These are phyloP conservation scores for Brachyistius frenatus DNA, from an alignment of 2,113 vertebrate species.

Conservation along the genomic window DNA sequence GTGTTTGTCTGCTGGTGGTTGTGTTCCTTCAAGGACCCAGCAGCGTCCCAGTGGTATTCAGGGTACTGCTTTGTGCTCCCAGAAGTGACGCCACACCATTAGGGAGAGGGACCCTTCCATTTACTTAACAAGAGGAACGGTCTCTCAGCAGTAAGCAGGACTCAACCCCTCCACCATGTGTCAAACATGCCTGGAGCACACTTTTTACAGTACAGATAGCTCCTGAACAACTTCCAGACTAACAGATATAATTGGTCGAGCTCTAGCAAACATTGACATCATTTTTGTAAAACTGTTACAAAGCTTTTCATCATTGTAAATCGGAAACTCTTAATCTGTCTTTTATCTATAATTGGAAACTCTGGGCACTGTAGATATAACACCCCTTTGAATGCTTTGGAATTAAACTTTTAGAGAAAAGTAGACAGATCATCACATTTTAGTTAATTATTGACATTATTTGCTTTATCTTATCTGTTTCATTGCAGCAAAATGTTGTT, in stretches of 20 bases:
- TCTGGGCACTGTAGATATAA: conserved; percentile 15
- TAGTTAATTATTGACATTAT: conserved; percentile 50
- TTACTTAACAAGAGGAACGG: conserved; percentile 73
- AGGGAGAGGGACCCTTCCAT: conserved; percentile 66
- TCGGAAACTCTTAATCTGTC: conserved; percentile 23
- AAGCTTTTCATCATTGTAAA: conserved; percentile 34
- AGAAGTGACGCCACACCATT: conserved; percentile 72
- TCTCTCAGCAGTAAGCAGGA: conserved; percentile 52
- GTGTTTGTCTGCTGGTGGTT: conserved; percentile 76
- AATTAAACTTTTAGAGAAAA: conserved; percentile 42
- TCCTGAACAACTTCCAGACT: conserved; percentile 19
- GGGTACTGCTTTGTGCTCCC: conserved; percentile 68
- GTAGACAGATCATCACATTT: conserved; percentile 37
- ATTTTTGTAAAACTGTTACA: conserved; percentile 25
- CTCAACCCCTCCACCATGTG: conserved; percentile 52
- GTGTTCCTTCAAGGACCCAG: conserved; percentile 74
- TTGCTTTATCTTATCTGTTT: conserved; percentile 46
- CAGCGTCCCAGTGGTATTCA: conserved; percentile 78
- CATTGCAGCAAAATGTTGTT: conserved; percentile 36
- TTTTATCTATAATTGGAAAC: conserved; percentile 58
- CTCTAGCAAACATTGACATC: conserved; percentile 19
- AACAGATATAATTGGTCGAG: conserved; percentile 27
- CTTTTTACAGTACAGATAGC: conserved; percentile 31
- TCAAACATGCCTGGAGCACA: conserved; percentile 50
- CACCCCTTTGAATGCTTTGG: conserved; percentile 30